Base-by-base conservation (phyloP, 2,797 vertebrate genomes). In the Heliangelus exortis region DNA sequence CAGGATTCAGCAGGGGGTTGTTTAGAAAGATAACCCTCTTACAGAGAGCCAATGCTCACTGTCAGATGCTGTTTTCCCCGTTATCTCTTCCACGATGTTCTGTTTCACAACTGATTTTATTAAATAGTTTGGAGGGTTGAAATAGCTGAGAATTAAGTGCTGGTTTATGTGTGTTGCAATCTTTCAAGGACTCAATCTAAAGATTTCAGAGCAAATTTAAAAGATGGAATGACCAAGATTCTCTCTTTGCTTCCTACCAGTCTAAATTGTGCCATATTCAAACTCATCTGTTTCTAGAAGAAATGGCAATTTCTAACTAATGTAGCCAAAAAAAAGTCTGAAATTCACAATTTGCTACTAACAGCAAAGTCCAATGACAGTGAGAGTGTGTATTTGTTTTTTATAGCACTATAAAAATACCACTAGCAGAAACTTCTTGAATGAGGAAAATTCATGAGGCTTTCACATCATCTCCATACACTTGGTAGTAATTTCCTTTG, bases 401-500 rank as follows among this genome's bases (percentile, higher is more conserved):
- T 66, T 16, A 41, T 41, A 41, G 39, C 39, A 41, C 13, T 16
- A 43, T 10, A 16, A 89, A 78, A 51, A 19, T 41, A 36, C 11
- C 23, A n/a, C 33, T 4, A 54, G 23, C 21, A 88, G 79, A 61
- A 68, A 53, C 20, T 16, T 54, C 36, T 26, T 26, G 4, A 73
- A 41, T 23, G 10, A 47, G 21, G 51, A 47, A 79, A 92, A 41
- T 65, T n/a, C 20, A 61, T 51, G 4, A 47, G 39, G 50, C 29
- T 81, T 89, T 87, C 23, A 1, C 3, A 10, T 4, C 3, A 41
- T 21, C 39, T 43, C 47, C 22, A n/a, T 8, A 47, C 9, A 10
- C 26, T 20, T 22, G 10, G 48, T 1, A 69, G 51, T 54, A 65
- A 23, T 1, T 2, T 0, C 8, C 26, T 58, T 41, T n/a, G 55